These are phyloP conservation scores for Probosciger aterrimus DNA, from an alignment of 2,113 vertebrate genomes.

Conservation along the genomic window DNA sequence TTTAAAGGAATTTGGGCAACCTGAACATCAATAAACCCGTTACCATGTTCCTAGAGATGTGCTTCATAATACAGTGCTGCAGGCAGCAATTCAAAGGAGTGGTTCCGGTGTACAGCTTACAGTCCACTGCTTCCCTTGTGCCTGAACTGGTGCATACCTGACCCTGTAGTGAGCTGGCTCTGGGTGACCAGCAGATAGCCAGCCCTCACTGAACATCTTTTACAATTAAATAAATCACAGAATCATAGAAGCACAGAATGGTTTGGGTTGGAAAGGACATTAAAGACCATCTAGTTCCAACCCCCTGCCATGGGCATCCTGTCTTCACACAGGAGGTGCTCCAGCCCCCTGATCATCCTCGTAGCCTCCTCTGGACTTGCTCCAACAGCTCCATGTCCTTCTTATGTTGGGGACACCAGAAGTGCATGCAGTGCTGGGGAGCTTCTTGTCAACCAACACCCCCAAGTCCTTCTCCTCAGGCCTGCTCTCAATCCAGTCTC, in stretches of 20 bases:
- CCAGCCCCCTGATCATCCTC: neutral
- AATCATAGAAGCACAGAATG: neutral
- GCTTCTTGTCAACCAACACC: neutral
- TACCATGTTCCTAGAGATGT: neutral
- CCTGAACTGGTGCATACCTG: neutral
- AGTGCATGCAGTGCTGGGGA: neutral
- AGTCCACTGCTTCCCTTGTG: neutral
- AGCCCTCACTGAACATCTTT: neutral
- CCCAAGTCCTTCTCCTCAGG: neutral
- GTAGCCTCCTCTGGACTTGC: neutral
- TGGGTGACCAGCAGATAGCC: neutral
- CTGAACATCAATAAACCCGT: neutral
- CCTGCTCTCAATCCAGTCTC: neutral
- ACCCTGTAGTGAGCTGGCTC: neutral
- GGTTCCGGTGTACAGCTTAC: neutral
- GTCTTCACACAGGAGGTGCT: neutral
- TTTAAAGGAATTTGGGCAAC: neutral
- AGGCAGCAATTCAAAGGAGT: neutral
- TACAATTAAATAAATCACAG: neutral
- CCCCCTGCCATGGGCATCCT: neutral
- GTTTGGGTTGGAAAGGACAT: neutral
- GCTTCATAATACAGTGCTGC: fast-evolving
- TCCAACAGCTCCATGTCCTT: neutral
- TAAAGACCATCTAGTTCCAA: neutral
- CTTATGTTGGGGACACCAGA: neutral